Base-by-base conservation (phyloP, 1,140 invertebrate species). In the Lordiphosa stackelbergi region DNA sequence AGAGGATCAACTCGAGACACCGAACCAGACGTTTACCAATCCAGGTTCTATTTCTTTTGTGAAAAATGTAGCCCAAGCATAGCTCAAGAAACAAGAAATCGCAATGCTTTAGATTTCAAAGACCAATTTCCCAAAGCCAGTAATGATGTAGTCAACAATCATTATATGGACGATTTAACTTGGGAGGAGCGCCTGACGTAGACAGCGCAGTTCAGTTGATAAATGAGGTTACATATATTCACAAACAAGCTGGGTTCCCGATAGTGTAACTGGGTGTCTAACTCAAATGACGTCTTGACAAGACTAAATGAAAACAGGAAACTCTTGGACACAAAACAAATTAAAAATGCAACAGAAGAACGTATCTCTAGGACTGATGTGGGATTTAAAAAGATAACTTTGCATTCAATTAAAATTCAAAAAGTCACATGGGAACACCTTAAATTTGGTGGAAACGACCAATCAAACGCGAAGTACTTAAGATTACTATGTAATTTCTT, bases 111-210 rank as follows among this genome's bases (percentile, higher is more conserved):
- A 5, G 35, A 56, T 10, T 69, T 74, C 51, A 13, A 46, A 4
- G 19, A 63, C 0, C 10, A 48, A 3, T 62, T 58, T 24, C 78
- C 71, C 0, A 16, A 45, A 4, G 81, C 85, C 0, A 78, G 69
- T 1, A 28, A 7, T 28, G 24, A 28, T 28, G 6, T 28, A 5
- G 6, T 28, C 5, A 28, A 28, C 5, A 28, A 28, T 28, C 24
- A 28, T 28, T 28, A 28, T 28, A 28, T 28, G 24, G 5, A 88
- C 12, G 87, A 88, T 51, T 88, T n/a, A n/a, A 74, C 52, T 56
- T 88, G n/a, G 70, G 86, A 47, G 74, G 69, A 41, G 57, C 52
- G 2, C 58, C 60, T 10, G 55, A 58, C 0, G 48, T 43, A 36
- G 40, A n/a, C 0, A 69, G 69, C 8, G 69, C 78, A 0, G 48